phyloP scores from a whole-genome alignment of 1,140 invertebrate genomes.

The Temnothorax nylanderi region DNA sequence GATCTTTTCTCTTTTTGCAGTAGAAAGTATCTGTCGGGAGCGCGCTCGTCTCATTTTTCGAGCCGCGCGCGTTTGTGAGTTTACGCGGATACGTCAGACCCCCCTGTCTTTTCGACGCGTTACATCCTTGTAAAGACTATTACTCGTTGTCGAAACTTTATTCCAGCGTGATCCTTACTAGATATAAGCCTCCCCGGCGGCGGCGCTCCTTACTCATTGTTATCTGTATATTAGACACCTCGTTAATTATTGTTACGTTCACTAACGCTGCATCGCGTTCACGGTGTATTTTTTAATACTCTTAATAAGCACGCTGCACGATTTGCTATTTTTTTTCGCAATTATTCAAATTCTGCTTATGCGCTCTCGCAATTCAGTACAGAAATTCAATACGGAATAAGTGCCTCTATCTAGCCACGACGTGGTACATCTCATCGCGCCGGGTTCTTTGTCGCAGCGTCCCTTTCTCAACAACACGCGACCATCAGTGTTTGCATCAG shows the following conservation, averaged over 20 bases:
- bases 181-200: not conserved
- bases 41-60: slow-evolving; percentile 35
- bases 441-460: slow-evolving; percentile 8
- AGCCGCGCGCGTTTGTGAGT: slow-evolving; percentile 49
- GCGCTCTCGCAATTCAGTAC: not conserved
- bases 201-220: not conserved
- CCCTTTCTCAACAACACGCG: not conserved
- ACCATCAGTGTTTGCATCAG: slow-evolving; percentile 8
- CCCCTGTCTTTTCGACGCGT: slow-evolving; percentile 2
- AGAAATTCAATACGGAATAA: not conserved
- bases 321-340: not conserved
- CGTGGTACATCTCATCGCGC: not conserved
- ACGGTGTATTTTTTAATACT: not conserved
- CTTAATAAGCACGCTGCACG: not conserved
- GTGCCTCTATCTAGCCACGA: slow-evolving; percentile 1
- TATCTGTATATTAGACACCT: not conserved
- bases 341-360: not conserved
- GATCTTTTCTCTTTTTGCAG: slow-evolving; percentile 63
- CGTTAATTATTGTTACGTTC: not conserved
- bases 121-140: slow-evolving; percentile 59
- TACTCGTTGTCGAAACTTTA: slow-evolving; percentile 62
- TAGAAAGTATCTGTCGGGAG: slow-evolving; percentile 77
- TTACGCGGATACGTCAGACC: slow-evolving; percentile 8
- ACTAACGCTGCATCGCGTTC: not conserved
- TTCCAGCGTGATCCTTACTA: not conserved